Conservation (phyloP, 2,113 vertebrate genomes). For the Clinocottus analis region DNA sequence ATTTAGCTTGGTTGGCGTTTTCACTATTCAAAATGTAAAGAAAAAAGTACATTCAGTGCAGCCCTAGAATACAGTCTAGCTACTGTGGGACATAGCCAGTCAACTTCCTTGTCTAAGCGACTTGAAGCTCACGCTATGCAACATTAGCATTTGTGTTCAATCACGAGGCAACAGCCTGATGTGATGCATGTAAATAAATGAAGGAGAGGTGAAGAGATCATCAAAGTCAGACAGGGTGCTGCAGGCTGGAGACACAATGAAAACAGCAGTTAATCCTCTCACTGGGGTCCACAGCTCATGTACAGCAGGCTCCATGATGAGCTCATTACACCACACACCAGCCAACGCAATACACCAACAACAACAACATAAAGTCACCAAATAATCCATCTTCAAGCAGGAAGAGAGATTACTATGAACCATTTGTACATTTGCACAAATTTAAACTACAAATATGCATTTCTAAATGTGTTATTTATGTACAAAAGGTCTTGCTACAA, state of each 20-base stretch:
- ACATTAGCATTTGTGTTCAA: not conserved
- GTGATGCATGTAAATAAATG: not conserved
- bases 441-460: not conserved
- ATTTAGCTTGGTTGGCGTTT: no score
- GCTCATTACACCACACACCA: not conserved
- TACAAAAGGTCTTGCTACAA: not conserved
- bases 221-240: not conserved
- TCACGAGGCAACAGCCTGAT: no score
- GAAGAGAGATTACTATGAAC: not conserved
- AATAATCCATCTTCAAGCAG: not conserved
- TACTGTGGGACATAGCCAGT: not conserved
- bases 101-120: not conserved
- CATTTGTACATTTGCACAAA: not conserved
- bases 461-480: not conserved
- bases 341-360: not conserved
- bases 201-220: not conserved
- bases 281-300: not conserved
- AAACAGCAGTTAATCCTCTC: not conserved
- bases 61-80: no score
- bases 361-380: not conserved
- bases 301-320: not conserved
- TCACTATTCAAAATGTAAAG: no score
- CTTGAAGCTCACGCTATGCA: not conserved
- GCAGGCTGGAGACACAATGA: not conserved
- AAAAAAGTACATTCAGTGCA: no score